Evolutionary conservation across 1,140 invertebrate genomes (phyloP).

Genomic region (Papilio polytes): DNA sequence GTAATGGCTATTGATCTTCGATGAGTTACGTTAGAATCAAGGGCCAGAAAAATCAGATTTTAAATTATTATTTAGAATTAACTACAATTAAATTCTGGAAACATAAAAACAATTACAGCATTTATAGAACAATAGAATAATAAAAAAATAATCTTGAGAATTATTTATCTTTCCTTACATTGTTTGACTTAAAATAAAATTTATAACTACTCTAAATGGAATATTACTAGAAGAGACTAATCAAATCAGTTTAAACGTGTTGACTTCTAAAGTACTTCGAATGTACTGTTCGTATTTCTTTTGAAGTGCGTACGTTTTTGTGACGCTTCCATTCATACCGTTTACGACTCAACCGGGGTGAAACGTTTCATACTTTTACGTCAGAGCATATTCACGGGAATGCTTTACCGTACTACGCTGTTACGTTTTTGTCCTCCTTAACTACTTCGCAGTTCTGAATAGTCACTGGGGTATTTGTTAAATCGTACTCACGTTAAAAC

Average conservation of each 20-base stretch:
- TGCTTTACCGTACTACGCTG: constrained; percentile 22
- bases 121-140: too few species aligned
- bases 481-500: neutral
- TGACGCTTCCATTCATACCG: constrained; percentile 35
- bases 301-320: constrained; percentile 6
- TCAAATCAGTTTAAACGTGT: neutral
- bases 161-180: too few species aligned
- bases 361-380: constrained; percentile 37
- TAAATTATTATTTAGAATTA: too few species aligned
- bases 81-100: too few species aligned
- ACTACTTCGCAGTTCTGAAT: constrained; percentile 24
- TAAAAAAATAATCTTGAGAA: too few species aligned
- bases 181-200: too few species aligned
- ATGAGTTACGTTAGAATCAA: neutral
- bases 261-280: neutral
- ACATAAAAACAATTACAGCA: too few species aligned
- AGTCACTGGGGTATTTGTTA: constrained; percentile 19
- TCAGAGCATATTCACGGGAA: constrained; percentile 27
- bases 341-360: constrained; percentile 30
- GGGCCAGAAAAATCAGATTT: too few species aligned
- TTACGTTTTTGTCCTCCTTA: constrained; percentile 27
- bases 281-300: neutral
- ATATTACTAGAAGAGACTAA: neutral
- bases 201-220: too few species aligned
- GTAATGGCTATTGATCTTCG: neutral